phyloP scores from a whole-genome alignment of 2,113 vertebrate species.

The Centropus unirufus region DNA sequence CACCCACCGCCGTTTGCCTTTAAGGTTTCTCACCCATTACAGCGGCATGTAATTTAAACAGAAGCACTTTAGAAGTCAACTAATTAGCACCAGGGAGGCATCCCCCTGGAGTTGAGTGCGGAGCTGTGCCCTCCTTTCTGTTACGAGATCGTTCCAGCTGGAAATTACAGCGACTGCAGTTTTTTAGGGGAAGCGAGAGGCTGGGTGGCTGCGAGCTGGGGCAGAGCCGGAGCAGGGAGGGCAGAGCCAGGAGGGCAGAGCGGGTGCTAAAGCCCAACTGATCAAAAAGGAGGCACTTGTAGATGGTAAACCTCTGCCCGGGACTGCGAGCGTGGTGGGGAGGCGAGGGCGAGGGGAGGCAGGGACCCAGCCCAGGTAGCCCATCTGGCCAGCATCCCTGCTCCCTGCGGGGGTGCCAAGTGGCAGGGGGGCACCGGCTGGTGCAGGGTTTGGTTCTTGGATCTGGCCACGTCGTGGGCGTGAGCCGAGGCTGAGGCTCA shows the following conservation, averaged over 20 bases:
- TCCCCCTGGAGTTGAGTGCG: conserved; percentile 75
- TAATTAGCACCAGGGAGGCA: conserved; percentile 76
- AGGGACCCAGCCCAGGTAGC: not conserved
- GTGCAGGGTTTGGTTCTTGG: not conserved
- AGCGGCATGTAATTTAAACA: conserved; percentile 65
- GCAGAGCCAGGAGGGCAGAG: not conserved
- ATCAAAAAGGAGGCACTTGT: not conserved
- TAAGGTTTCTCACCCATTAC: conserved; percentile 50
- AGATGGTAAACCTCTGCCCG: not conserved
- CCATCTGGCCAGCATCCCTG: not conserved
- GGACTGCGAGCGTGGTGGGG: not conserved
- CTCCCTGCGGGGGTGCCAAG: not conserved
- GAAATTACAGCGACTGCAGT: conserved; percentile 25
- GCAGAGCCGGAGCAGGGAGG: not conserved
- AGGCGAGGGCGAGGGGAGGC: not conserved
- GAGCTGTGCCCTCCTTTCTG: conserved; percentile 70
- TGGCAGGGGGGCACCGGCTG: conserved; percentile 43
- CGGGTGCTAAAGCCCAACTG: not conserved
- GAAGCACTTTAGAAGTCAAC: conserved; percentile 69
- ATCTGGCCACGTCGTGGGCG: conserved; percentile 28
- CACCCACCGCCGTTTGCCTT: not conserved
- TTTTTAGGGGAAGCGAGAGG: conserved; percentile 17
- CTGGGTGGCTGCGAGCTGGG: not conserved
- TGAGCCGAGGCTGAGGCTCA: conserved; percentile 22
- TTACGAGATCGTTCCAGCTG: conserved; percentile 28